Conservation (phyloP, 2,888 invertebrate genomes). For the Eucera pruinosa region DNA sequence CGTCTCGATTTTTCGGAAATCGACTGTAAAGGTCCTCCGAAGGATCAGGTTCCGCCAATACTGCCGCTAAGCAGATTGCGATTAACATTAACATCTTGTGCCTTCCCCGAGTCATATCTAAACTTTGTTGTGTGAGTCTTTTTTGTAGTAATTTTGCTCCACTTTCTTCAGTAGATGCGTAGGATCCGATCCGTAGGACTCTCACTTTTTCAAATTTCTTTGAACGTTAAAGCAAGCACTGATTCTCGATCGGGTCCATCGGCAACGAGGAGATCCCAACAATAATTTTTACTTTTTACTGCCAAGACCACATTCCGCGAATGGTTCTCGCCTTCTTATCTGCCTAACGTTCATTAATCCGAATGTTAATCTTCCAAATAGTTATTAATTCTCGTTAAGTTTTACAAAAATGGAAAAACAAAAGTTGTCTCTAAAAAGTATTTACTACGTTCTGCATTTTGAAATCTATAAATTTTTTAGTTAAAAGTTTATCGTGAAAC, state of each 20-base stretch:
- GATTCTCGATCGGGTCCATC: constrained; percentile 37
- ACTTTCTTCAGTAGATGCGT: constrained; percentile 16
- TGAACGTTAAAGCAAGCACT: constrained; percentile 28
- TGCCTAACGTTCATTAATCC: constrained; percentile 49
- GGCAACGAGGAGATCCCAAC: constrained; percentile 21
- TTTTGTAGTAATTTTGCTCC: constrained; percentile 15
- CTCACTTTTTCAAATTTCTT: constrained; percentile 37
- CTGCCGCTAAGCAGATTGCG: constrained; percentile 56
- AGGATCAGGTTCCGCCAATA: constrained; percentile 78
- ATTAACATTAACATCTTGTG: constrained; percentile 55
- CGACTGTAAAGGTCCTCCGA: constrained; percentile 73
- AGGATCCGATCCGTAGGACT: constrained; percentile 8
- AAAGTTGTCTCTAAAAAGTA: not conserved
- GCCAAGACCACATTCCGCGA: constrained; percentile 66
- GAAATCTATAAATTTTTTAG: not conserved
- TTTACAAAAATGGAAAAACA: not conserved
- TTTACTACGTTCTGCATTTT: not conserved
- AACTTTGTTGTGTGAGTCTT: not conserved
- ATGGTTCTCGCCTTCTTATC: constrained; percentile 45
- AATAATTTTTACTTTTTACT: constrained; percentile 64
- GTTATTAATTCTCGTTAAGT: not conserved
- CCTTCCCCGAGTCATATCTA: constrained; percentile 55
- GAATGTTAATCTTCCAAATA: constrained; percentile 10
- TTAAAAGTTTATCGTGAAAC: not conserved
- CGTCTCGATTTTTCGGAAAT: constrained; percentile 73